Evolutionary conservation across 2,113 vertebrate genomes (phyloP), one percentile per base, ranked within the genome.

Genomic region (Seriola dumerili): DNA sequence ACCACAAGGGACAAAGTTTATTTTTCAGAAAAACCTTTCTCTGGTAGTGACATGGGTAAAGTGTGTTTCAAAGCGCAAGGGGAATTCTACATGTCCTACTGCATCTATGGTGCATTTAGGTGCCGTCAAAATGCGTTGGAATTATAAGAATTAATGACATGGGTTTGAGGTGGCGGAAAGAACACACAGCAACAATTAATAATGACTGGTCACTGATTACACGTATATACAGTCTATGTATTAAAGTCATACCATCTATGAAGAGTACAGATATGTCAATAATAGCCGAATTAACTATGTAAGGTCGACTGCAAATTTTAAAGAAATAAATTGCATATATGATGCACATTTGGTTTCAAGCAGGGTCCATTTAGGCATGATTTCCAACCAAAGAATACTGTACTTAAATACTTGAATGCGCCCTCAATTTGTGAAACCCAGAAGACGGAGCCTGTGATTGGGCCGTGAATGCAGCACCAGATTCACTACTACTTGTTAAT

Each of bases 381-480:
- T 16, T 58, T 44, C 6, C 1, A 32, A 61, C 21, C 25, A 6
- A 2, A 48, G 2, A 25, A n/a, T 8, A 6, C 42, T 42, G 10
- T 42, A 42, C 40, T 3, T 74, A 61, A 85, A 86, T 42, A 42
- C 40, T 3, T 74, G 64, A 85, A 86, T 48, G 83, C 73, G 48
- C 21, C 74, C 1, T 76, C 1, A 44, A 50, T 40, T 61, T 29
- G 34, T 9, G 25, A 0, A 14, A 1, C 0, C 46, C 68, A 70
- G 46, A 88, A 42, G 17, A 17, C 80, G 16, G 85, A 92, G 72
- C 77, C 63, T 55, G 69, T 66, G 75, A n/a, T 21, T 8, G 61
- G 84, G 0, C 83, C 80, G 0, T 94, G 91, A 94, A 93, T n/a
- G 92, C 91, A 87, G 17, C 93, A 85, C 40, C 19, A 40, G n/a